A percentile compares a stretch with the other conserved stretches of the same genome.
These are phyloP conservation scores for Cerastoderma edule DNA, from an alignment of 2,888 invertebrate genomes.

Conservation along the genomic window DNA sequence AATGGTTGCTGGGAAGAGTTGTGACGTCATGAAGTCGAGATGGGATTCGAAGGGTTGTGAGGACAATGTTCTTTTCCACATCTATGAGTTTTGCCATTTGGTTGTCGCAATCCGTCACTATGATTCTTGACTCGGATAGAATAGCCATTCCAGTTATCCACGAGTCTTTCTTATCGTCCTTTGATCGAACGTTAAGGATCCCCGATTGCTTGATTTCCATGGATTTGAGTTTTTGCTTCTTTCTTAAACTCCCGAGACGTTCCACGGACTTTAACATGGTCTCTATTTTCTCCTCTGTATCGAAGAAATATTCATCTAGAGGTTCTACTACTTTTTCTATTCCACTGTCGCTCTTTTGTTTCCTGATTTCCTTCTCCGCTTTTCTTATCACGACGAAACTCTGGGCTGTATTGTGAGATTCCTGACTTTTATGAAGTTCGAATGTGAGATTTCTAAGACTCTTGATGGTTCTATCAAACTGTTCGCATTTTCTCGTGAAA, in stretches of 20 bases:
- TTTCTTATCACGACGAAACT: conserved; percentile 4
- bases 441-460: not conserved
- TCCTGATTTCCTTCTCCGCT: not conserved
- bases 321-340: not conserved
- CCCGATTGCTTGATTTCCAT: not conserved
- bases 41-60: not conserved
- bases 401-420: not conserved
- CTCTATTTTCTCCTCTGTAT: conserved; percentile 1
- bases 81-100: conserved; percentile 12
- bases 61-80: not conserved
- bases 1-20: not conserved
- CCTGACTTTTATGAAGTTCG: not conserved
- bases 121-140: not conserved
- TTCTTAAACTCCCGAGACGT: not conserved
- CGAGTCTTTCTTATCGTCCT: conserved; percentile 9
- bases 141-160: conserved; percentile 4
- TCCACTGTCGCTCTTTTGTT: conserved; percentile 12
- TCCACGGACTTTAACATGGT: not conserved
- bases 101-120: conserved; percentile 3
- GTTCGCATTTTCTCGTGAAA: not conserved
- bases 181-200: not conserved
- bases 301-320: conserved; percentile 7
- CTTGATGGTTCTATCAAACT: conserved; percentile 10
- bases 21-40: conserved; percentile 6
- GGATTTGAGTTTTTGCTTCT: not conserved